A percentile compares a stretch with the other conserved stretches of the same genome.
Conservation (phyloP, 2,797 vertebrate species). For the Sebastes hubbsi region DNA sequence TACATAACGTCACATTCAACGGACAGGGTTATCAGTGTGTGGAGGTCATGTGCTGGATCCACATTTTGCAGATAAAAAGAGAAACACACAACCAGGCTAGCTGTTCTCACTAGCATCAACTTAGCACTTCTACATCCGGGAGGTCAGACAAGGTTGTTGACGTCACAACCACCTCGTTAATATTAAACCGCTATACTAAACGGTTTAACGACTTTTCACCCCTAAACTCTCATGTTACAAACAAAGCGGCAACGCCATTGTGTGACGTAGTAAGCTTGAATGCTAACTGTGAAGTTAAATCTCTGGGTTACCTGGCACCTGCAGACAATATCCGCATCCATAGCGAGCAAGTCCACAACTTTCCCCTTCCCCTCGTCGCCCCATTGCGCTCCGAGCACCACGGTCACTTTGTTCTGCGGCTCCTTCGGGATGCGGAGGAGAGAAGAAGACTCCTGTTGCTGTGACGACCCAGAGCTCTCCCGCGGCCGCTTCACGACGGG, state of each 20-base stretch:
- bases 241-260: rapidly evolving
- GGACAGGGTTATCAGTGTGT: background rate
- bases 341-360: slow-evolving; percentile 86
- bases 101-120: background rate
- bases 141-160: slow-evolving; percentile 48
- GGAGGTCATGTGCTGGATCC: background rate
- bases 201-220: background rate
- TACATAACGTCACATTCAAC: background rate
- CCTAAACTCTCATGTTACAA: background rate
- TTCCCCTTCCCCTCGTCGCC: slow-evolving; percentile 89
- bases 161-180: slow-evolving; percentile 32
- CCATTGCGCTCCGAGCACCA: slow-evolving; percentile 88
- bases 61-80: background rate
- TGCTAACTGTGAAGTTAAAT: rapidly evolving
- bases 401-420: slow-evolving; percentile 85
- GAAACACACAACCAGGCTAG: background rate
- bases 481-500: slow-evolving; percentile 78
- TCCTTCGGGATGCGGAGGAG: slow-evolving; percentile 65
- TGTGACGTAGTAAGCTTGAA: rapidly evolving
- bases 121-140: slow-evolving; percentile 62
- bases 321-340: slow-evolving; percentile 88
- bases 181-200: background rate
- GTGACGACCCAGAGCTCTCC: slow-evolving; percentile 41
- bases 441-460: background rate
- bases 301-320: slow-evolving; percentile 82